A percentile compares a stretch with the other conserved stretches of the same genome.
Conservation (phyloP, 1,140 invertebrate genomes). For the Hylaeus volcanicus region DNA sequence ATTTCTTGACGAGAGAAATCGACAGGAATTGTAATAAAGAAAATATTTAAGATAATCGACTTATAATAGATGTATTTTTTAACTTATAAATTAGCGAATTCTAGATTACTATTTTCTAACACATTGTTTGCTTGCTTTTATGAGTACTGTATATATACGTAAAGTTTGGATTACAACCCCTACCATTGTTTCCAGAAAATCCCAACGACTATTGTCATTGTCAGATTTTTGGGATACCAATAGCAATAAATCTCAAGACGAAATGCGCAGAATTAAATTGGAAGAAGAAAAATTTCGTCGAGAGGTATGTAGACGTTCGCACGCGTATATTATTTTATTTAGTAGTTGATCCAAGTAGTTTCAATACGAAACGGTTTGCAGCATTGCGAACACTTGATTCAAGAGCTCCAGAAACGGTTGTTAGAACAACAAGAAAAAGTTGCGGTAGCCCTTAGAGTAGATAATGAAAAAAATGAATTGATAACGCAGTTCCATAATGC, state of each 20-base stretch:
- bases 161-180: background rate
- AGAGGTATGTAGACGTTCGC: constrained; percentile 80
- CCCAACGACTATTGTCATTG: constrained; percentile 77
- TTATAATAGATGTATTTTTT: too few species aligned
- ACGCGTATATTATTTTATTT: background rate
- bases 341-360: constrained; percentile 11
- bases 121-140: too few species aligned
- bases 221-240: constrained; percentile 81
- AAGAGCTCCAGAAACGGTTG: constrained; percentile 86
- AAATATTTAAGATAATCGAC: too few species aligned
- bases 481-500: constrained; percentile 84
- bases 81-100: too few species aligned
- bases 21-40: too few species aligned
- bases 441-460: constrained; percentile 88
- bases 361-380: constrained; percentile 70
- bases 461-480: constrained; percentile 86
- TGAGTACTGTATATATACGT: background rate
- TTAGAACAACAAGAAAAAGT: constrained; percentile 89
- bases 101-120: too few species aligned
- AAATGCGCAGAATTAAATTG: constrained; percentile 82
- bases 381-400: constrained; percentile 89
- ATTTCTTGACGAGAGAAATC: too few species aligned
- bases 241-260: constrained; percentile 71
- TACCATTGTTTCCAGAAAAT: constrained; percentile 61
- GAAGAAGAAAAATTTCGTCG: constrained; percentile 89